Evolutionary conservation across 2,888 invertebrate genomes (phyloP).

Genomic region (Aphrophora alni): DNA sequence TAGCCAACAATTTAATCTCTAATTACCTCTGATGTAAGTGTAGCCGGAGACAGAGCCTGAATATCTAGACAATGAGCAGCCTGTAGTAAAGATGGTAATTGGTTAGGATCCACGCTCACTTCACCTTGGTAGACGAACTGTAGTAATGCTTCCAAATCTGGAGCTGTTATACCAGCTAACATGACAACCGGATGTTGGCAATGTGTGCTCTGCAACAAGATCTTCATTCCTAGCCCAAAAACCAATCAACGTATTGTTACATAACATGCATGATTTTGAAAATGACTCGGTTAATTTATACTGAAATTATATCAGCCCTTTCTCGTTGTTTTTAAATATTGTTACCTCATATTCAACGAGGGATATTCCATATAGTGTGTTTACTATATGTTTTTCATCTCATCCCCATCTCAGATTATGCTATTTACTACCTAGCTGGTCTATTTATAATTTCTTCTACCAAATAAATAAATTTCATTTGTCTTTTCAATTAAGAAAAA

Average conservation of each 20-base stretch:
- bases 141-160: slow-evolving; percentile 66
- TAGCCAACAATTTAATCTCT: no score
- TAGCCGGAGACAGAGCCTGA: slow-evolving; percentile 64
- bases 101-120: slow-evolving; percentile 68
- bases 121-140: slow-evolving; percentile 70
- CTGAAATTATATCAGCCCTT: no score
- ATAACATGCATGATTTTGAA: not conserved
- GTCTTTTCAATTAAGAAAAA: no score
- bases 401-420: no score
- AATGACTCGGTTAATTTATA: no score
- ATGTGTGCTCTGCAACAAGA: slow-evolving; percentile 63
- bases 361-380: no score
- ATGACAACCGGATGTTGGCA: slow-evolving; percentile 71
- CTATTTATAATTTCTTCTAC: no score
- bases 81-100: slow-evolving; percentile 66
- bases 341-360: no score
- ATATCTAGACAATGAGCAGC: slow-evolving; percentile 68
- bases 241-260: not conserved
- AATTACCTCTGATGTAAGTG: slow-evolving; percentile 57
- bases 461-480: no score
- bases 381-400: no score
- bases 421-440: no score
- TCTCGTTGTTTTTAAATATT: no score
- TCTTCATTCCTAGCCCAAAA: not conserved
- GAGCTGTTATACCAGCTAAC: slow-evolving; percentile 67